Evolutionary conservation across 2,888 invertebrate genomes (phyloP).

Genomic region (Peribatodes rhomboidaria): DNA sequence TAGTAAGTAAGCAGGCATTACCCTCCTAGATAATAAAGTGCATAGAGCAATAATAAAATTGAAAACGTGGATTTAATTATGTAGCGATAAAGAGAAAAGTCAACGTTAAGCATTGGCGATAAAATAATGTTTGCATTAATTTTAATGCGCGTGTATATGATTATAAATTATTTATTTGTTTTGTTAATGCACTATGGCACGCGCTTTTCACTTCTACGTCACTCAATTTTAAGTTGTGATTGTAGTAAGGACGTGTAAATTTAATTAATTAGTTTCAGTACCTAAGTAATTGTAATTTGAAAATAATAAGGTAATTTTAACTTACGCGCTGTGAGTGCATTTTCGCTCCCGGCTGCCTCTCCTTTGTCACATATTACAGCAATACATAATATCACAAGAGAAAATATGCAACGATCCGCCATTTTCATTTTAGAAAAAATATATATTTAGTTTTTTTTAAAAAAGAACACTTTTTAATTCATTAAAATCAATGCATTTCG

Average conservation of each 20-base stretch:
- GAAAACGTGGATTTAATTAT: conserved; percentile 22
- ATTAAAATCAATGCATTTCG: conserved; percentile 51
- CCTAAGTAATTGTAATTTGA: not conserved
- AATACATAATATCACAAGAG: conserved; percentile 71
- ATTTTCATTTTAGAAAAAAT: conserved; percentile 62
- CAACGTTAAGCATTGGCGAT: not conserved
- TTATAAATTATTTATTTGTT: not conserved
- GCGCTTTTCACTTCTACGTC: too few species aligned
- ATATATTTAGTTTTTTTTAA: conserved; percentile 36
- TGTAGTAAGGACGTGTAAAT: not conserved
- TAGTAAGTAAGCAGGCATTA: not conserved
- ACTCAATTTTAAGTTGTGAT: not conserved
- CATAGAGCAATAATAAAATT: conserved; percentile 12
- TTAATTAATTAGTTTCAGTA: not conserved
- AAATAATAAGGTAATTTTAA: conserved; percentile 43
- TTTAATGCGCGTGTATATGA: not conserved
- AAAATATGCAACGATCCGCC: conserved; percentile 68
- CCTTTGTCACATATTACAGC: conserved; percentile 69
- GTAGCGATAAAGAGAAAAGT: not conserved
- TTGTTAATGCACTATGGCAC: not conserved
- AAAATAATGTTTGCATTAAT: not conserved
- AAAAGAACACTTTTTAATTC: conserved; percentile 47
- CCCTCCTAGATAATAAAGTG: conserved; percentile 24
- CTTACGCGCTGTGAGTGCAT: conserved; percentile 72
- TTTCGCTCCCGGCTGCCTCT: conserved; percentile 73